Evolutionary conservation across 2,888 invertebrate species (phyloP).

Genomic region (Tromatobia lineatoria): DNA sequence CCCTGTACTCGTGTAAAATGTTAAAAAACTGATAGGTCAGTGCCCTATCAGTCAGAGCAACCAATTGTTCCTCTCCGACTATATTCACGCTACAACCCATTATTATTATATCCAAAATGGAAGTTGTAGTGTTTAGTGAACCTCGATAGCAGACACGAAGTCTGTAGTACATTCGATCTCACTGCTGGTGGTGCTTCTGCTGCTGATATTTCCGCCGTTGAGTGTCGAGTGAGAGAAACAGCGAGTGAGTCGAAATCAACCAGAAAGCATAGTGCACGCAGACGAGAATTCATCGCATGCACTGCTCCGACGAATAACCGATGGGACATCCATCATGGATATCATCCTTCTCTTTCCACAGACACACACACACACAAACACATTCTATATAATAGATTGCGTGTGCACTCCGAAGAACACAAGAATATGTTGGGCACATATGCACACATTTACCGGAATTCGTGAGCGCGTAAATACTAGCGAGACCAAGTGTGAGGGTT

Average conservation of each 20-base stretch:
- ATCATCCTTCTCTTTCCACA: constrained; percentile 69
- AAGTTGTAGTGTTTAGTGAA: constrained; percentile 12
- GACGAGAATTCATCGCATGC: constrained; percentile 30
- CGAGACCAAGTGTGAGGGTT: not conserved
- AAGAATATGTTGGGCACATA: constrained; percentile 46
- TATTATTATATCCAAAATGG: not conserved
- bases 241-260: not conserved
- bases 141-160: not conserved
- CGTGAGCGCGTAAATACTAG: constrained; percentile 11
- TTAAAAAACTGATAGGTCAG: not conserved
- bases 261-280: constrained; percentile 19
- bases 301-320: constrained; percentile 64
- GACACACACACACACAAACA: not conserved
- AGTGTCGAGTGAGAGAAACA: constrained; percentile 35
- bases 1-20: not conserved
- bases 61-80: too few relatives aligned
- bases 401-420: constrained; percentile 41
- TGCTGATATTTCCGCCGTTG: constrained; percentile 22
- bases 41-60: too few relatives aligned
- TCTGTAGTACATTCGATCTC: not conserved
- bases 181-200: not conserved
- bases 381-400: constrained; percentile 49
- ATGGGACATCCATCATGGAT: constrained; percentile 74
- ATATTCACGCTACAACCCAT: not conserved
- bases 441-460: constrained; percentile 26